Evolutionary conservation across 1,140 invertebrate species (phyloP).

Genomic region (Trichonephila inaurata): DNA sequence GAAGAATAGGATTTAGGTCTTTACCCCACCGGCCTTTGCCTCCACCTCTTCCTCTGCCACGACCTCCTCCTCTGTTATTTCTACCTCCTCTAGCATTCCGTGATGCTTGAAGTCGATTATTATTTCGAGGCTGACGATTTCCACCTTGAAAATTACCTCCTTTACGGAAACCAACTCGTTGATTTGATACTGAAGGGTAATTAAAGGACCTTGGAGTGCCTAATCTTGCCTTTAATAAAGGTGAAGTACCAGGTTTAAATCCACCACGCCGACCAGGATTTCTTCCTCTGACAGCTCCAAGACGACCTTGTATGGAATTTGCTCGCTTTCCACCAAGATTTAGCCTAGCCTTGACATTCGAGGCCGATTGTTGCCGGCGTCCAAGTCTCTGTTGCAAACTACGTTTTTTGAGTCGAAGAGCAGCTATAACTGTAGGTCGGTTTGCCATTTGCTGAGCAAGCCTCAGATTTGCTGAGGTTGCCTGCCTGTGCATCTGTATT

Average conservation of each 20-base stretch:
- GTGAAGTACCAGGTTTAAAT: constrained; percentile 74
- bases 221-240: constrained; percentile 71
- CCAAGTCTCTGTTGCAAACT: constrained; percentile 81
- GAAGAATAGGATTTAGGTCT: neutral
- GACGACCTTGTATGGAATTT: constrained; percentile 33
- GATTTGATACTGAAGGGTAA: neutral
- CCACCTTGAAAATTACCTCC: constrained; percentile 51
- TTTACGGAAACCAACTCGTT: constrained; percentile 24
- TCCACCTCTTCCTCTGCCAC: constrained; percentile 75
- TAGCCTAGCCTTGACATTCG: constrained; percentile 80
- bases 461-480: constrained; percentile 81
- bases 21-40: constrained; percentile 77
- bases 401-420: constrained; percentile 81
- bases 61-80: constrained; percentile 25
- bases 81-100: constrained; percentile 14
- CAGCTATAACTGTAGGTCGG: constrained; percentile 82
- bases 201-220: constrained; percentile 34
- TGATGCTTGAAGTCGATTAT: neutral
- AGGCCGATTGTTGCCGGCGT: constrained; percentile 41
- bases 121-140: constrained; percentile 25
- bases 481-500: constrained; percentile 80
- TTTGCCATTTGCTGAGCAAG: constrained; percentile 83
- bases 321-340: constrained; percentile 77
- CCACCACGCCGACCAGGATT: constrained; percentile 77
- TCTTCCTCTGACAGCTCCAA: constrained; percentile 70